Base-by-base conservation (phyloP, 2,797 vertebrate genomes). In the Oophaga sylvatica region DNA sequence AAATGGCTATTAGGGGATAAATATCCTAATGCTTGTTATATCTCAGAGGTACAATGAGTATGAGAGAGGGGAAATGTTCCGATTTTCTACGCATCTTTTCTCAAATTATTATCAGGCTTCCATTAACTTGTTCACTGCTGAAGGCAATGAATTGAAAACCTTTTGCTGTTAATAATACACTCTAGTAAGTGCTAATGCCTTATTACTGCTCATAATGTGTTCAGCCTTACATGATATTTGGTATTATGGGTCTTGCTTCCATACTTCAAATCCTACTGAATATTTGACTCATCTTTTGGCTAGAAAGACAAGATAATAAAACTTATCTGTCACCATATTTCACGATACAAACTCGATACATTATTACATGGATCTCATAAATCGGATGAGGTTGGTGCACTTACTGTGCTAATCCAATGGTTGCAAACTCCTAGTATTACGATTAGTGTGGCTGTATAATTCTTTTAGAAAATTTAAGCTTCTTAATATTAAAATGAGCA, bases 1-100 rank as follows among this genome's bases (percentile, higher is more conserved):
- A 87, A 53, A 77, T 62, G 71, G 45, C 77, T 70, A 56, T 89
- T 83, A 83, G 63, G 13, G 48, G 83, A 88, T 59, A 84, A 82
- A 87, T 90, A 89, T 68, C 81, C 41, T 63, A 90, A 87, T 65
- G 84, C 76, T 86, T 87, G 86, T 81, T 77, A 89, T 90, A 90
- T 81, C 78, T 73, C 48, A 60, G 19, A 5, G 2, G 68, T 84
- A 80, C 7, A 87, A 16, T 80, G 20, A 83, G 48, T 56, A 48
- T 15, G 79, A 84, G 53, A 85, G 67, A 71, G 65, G 65, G 41
- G 41, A 81, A 68, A 81, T 86, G 48, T 71, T 83, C 67, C 26
- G 57, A 89, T 87, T 86, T 87, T 75, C 71, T 62, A 62, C 75
- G 63, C 63, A 29, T 83, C 67, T 86, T 57, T 35, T 83, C 82